Evolutionary conservation across 2,113 vertebrate species (phyloP).

Genomic region (Sturnus vulgaris): DNA sequence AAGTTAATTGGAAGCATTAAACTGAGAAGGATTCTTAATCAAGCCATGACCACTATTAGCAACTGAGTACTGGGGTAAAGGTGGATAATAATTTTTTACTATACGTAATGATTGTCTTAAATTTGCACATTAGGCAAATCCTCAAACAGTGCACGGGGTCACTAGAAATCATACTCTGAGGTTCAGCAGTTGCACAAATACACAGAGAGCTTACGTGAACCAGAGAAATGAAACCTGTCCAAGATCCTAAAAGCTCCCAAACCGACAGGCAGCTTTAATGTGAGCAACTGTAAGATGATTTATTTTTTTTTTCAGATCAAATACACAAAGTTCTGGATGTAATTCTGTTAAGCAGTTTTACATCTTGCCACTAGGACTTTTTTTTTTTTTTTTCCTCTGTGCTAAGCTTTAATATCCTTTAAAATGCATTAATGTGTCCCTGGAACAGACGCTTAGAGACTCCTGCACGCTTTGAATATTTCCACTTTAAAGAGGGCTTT

Average conservation of each 20-base stretch:
- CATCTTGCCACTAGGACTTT: slow-evolving; percentile 72
- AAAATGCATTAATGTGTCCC: slow-evolving; percentile 76
- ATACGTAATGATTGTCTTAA: slow-evolving; percentile 40
- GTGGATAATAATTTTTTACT: slow-evolving; percentile 29
- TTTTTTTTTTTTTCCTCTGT: slow-evolving; percentile 18
- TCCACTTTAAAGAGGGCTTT: slow-evolving; percentile 75
- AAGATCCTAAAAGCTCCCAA: slow-evolving; percentile 59
- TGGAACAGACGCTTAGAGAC: slow-evolving; percentile 73
- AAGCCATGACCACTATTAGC: slow-evolving; percentile 23
- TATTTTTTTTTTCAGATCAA: slow-evolving; percentile 63
- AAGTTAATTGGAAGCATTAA: slow-evolving; percentile 53
- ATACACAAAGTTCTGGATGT: slow-evolving; percentile 71
- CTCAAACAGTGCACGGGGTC: slow-evolving; percentile 16
- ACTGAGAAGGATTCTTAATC: slow-evolving; percentile 38
- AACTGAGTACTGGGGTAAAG: background rate
- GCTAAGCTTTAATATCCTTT: slow-evolving; percentile 79
- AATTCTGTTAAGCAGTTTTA: slow-evolving; percentile 78
- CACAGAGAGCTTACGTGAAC: background rate
- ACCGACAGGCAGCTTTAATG: slow-evolving; percentile 61
- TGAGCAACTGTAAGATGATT: slow-evolving; percentile 65
- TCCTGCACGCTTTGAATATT: slow-evolving; percentile 75
- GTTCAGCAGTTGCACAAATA: slow-evolving; percentile 29
- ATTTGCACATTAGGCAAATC: slow-evolving; percentile 42
- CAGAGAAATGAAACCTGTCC: slow-evolving; percentile 54
- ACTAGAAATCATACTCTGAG: slow-evolving; percentile 36